Evolutionary conservation across 2,888 invertebrate genomes (phyloP).

Genomic region (Disparrhopalites patrizii): DNA sequence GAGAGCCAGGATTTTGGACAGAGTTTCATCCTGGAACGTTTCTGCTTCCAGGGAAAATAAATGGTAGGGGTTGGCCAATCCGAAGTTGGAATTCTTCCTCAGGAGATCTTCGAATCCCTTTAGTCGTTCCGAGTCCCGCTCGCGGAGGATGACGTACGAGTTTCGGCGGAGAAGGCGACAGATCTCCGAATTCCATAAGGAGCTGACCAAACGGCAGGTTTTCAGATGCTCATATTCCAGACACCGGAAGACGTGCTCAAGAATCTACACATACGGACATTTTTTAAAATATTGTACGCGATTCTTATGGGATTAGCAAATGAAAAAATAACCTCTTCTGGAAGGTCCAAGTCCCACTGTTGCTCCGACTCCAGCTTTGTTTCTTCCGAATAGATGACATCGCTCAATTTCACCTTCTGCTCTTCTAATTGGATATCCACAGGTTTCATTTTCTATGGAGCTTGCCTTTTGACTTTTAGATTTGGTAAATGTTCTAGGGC

Average conservation of each 20-base stretch:
- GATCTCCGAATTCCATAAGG: background rate
- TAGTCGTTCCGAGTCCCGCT: background rate
- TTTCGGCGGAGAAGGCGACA: background rate
- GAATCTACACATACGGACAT: too few relatives aligned
- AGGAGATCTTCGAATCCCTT: background rate
- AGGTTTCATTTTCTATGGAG: too few relatives aligned
- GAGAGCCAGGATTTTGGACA: background rate
- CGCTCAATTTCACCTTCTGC: too few relatives aligned
- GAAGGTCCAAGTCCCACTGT: too few relatives aligned
- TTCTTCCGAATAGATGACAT: too few relatives aligned
- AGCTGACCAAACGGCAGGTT: background rate
- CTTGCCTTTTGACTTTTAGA: too few relatives aligned
- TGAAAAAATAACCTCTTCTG: too few relatives aligned
- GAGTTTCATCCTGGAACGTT: background rate
- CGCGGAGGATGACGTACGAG: background rate
- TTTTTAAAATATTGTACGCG: too few relatives aligned
- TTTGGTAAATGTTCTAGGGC: too few relatives aligned
- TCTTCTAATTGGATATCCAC: too few relatives aligned
- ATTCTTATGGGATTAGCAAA: too few relatives aligned
- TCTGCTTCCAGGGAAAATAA: background rate
- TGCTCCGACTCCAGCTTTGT: too few relatives aligned
- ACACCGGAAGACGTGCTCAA: conserved; percentile 1
- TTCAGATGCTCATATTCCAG: background rate
- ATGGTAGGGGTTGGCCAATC: background rate
- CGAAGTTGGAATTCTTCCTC: background rate